phyloP scores from a whole-genome alignment of 2,888 invertebrate genomes.

The Amblyteles armatorius region DNA sequence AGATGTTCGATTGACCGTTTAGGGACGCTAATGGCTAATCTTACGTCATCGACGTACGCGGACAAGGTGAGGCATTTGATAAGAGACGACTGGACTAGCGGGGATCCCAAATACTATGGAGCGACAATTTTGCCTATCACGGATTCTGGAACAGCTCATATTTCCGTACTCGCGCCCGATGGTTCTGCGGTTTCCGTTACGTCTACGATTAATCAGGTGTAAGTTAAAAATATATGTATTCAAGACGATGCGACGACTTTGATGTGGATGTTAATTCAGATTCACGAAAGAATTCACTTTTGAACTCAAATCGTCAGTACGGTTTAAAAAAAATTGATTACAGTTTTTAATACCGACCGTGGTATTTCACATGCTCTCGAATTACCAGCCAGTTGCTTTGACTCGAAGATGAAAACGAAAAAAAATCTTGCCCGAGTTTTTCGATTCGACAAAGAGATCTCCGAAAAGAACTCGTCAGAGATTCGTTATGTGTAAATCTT shows the following conservation, averaged over 20 bases:
- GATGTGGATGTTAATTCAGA: background rate
- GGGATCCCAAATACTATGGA: slow-evolving; percentile 89
- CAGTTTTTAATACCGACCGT: too few species aligned
- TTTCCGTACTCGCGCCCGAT: slow-evolving; percentile 92
- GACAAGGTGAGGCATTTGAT: slow-evolving; percentile 87
- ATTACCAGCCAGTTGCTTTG: too few species aligned
- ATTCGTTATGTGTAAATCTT: too few species aligned
- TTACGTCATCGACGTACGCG: slow-evolving; percentile 88
- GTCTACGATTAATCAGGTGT: slow-evolving; percentile 94
- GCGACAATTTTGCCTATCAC: slow-evolving; percentile 85
- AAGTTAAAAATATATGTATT: slow-evolving; percentile 77
- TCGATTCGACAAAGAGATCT: too few species aligned
- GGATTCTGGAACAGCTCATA: slow-evolving; percentile 95
- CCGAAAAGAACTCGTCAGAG: too few species aligned
- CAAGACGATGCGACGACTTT: too few species aligned
- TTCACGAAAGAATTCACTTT: too few species aligned
- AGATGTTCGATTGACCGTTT: slow-evolving; percentile 41
- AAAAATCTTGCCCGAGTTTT: too few species aligned
- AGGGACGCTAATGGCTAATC: slow-evolving; percentile 83
- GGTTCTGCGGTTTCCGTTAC: slow-evolving; percentile 98
- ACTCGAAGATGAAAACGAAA: too few species aligned
- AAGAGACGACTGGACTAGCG: slow-evolving; percentile 88
- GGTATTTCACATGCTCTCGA: too few species aligned
- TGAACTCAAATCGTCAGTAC: too few species aligned
- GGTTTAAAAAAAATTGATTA: too few species aligned